phyloP scores from a whole-genome alignment of 1,140 invertebrate species.

The Anagrus nilaparvatae region DNA sequence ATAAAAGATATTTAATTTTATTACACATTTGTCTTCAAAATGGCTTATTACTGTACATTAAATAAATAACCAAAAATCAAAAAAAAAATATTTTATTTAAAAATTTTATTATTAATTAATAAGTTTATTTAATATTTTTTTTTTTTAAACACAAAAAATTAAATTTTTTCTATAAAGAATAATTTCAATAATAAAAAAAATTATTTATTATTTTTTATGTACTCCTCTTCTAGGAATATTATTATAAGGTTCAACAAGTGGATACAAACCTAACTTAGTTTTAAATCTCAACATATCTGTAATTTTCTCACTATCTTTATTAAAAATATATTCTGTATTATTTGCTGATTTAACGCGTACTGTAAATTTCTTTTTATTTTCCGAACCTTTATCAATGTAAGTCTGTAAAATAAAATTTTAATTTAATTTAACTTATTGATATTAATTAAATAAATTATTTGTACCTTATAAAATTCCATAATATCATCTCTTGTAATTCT shows the following conservation, averaged over 20 bases:
- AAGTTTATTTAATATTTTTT: no score
- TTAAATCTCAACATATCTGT: conserved; percentile 56
- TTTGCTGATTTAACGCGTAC: neutral
- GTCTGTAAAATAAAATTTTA: no score
- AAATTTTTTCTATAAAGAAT: no score
- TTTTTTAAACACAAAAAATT: no score
- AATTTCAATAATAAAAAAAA: no score
- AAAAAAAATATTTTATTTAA: no score
- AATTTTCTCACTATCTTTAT: conserved; percentile 30
- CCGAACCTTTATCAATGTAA: no score
- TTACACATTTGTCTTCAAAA: no score
- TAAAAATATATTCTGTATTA: conserved; percentile 17
- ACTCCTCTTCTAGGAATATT: conserved; percentile 43
- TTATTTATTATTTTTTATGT: conserved; percentile 31
- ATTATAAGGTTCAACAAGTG: conserved; percentile 51
- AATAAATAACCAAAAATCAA: no score
- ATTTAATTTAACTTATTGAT: conserved; percentile 4
- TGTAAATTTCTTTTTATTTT: conserved; percentile 3
- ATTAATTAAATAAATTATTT: conserved; percentile 9
- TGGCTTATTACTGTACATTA: no score
- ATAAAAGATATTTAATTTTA: no score
- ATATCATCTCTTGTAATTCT: conserved; percentile 73
- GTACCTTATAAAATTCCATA: conserved; percentile 68
- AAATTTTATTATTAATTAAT: no score
- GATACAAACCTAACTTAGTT: conserved; percentile 52